Evolutionary conservation across 2,888 invertebrate species (phyloP), one percentile per base, ranked within the genome.

Genomic region (Gymnosoma rotundatum): DNA sequence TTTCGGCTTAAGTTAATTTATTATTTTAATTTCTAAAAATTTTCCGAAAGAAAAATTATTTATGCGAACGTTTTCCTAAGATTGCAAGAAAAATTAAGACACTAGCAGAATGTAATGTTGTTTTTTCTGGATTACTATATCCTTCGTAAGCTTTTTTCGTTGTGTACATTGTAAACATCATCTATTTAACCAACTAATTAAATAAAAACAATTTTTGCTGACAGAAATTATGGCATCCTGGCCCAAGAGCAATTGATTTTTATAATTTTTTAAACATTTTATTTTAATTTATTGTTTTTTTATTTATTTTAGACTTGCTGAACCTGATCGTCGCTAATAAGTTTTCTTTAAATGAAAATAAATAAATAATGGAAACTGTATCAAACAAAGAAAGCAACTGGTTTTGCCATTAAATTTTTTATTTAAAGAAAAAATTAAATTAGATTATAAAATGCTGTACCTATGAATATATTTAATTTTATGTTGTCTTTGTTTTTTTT

Each of bases 261-360:
- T 18, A n/a, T 61, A 56, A 70, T 67, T 78, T 50, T 9, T 50
- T 8, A 16, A 3, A 4, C 5, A 7, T 14, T 20, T 52, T 52
- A 18, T 1, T 1, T 16, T 14, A 20, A 20, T 9, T 14, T 7
- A n/a, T 0, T 56, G 45, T 66, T 67, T 32, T 32, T 32, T 32
- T 74, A 45, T 80, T 76, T 54, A 16, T 78, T 81, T 32, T 48
- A 86, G 86, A 72, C 83, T 86, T 32, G 73, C 72, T 14, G 85
- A 83, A 63, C 86, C 86, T 48, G 74, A 83, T 42, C 69, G 85
- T 18, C 74, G 83, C n/a, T 78, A 76, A 64, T 18, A 12, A 4
- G 3, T 38, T 42, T 66, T 64, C n/a, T 54, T 42, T 3, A 36
- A 20, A 14, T 20, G 8, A 32, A 32, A 32, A 8, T 5, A 32